Base-by-base conservation (phyloP, 2,888 invertebrate species). In the Diadegma fenestrale region DNA sequence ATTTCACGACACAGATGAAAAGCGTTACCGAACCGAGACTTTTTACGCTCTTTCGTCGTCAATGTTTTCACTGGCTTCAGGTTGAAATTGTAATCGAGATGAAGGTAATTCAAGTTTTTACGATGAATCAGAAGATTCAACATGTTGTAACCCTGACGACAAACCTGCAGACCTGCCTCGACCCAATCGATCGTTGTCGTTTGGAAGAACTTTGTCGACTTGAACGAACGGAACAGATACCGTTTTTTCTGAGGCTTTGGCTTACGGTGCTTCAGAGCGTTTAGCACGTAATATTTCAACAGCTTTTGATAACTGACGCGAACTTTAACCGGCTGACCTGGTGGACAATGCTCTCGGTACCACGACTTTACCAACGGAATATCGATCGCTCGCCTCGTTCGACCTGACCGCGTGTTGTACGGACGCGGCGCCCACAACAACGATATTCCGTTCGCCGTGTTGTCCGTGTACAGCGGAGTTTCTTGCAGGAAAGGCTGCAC, bases 171-270 rank as follows among this genome's bases (percentile, higher is more conserved):
- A 5, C 99, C 99, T 14, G 99, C 99, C 94, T 99, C 99, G 2
- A 99, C 99, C 99, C 99, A 99, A 94, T 99, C 99, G 89, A 99
- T 95, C 0, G 99, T 99, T 0, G 99, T 99, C 0, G 99, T 99
- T 96, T 99, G 99, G 95, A 99, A 99, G 95, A 99, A 99, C 94
- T 99, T 99, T 0, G 99, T 99, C 0, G 99, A 98, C 94, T 99
- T 99, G 95, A 99, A 99, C 0, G 99, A 99, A 43, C 99, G 96
- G 96, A 99, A 99, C 66, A 99, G 95, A 92, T 99, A 99, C 83
- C 99, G 96, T 93, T 99, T 99, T 94, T 99, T 99, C 94, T 99
- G 99, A 12, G 99, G 98, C 94, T 99, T 99, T 0, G 99, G 99
- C 64, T 98, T 97, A 86, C 99, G 96, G 94, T 99, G 99, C 93